phyloP scores from a whole-genome alignment of 2,888 invertebrate genomes.

The Tenthredo notha region DNA sequence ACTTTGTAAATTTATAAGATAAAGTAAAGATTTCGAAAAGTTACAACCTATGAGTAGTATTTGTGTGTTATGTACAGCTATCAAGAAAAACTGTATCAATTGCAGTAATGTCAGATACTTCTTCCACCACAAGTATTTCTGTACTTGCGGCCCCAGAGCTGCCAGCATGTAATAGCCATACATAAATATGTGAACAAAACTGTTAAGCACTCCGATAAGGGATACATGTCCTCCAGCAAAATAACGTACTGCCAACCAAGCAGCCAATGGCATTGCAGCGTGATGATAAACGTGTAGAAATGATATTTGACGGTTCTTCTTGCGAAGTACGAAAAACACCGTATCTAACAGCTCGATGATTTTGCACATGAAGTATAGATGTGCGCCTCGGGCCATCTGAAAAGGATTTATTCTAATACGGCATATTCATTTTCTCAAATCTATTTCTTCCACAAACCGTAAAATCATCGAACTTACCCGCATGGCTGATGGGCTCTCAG shows the following conservation, averaged over 20 bases:
- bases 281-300: conserved; percentile 96
- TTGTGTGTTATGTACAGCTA: conserved; percentile 85
- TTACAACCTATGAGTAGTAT: conserved; percentile 85
- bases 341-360: conserved; percentile 89
- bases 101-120: conserved; percentile 93
- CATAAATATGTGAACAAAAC: conserved; percentile 95
- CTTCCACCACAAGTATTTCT: conserved; percentile 97
- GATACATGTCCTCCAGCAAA: conserved; percentile 93
- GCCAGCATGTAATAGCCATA: conserved; percentile 94
- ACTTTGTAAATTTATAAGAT: conserved; percentile 84
- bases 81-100: conserved; percentile 90
- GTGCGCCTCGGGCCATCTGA: conserved; percentile 78
- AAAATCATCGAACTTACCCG: conserved; percentile 80
- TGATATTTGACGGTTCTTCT: conserved; percentile 93
- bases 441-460: neutral
- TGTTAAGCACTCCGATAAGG: conserved; percentile 91
- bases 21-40: conserved; percentile 86
- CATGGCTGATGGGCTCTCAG: conserved; percentile 79
- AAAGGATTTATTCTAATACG: conserved; percentile 54
- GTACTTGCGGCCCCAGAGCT: conserved; percentile 92
- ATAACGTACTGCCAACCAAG: conserved; percentile 90
- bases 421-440: neutral
- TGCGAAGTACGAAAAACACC: conserved; percentile 93
- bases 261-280: conserved; percentile 87
- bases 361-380: conserved; percentile 88